Evolutionary conservation across 2,797 vertebrate genomes (phyloP), one percentile per base, ranked within the genome.

Genomic region (Parotocinclus haroldoi): DNA sequence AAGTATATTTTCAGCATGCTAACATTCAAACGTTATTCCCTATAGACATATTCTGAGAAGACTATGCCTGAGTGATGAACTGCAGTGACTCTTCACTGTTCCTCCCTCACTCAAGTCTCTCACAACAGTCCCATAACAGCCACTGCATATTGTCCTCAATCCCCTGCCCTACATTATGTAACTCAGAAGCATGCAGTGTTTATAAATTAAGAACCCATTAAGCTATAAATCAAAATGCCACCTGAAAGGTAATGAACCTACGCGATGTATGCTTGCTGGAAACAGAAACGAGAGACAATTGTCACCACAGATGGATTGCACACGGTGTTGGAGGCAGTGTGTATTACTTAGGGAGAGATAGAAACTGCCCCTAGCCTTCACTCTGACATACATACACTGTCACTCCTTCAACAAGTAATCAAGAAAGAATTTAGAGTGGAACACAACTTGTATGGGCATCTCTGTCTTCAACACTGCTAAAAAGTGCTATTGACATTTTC

Each of bases 381-480:
- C 48, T n/a, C 40, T 46, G 40, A 50, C 83, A 78, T 81, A 75
- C 67, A 80, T 58, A 77, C 79, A 79, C 63, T 80, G 72, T 73
- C 70, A 66, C 61, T 89, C 88, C 85, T 86, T 59, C 72, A 86
- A 89, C 87, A 89, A 79, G 87, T 86, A 91, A 91, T 90, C 90
- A 91, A 89, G 88, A 88, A 88, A 90, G 85, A 90, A 86, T 89
- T 88, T 80, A 89, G 83, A 85, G 86, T 75, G 74, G 78, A 89
- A 87, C 84, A 80, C 82, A 85, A 80, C 61, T 77, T 79, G 85
- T 71, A 68, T 48, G 85, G 86, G 82, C 73, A 66, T 56, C 72
- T 74, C 73, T 83, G 85, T 85, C 82, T 88, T 78, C 75, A 68
- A 50, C 62, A 68, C 71, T 54, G 63, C 82, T 87, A 87, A 88